Evolutionary conservation across 2,888 invertebrate species (phyloP).

Genomic region (Eristalis pertinax): DNA sequence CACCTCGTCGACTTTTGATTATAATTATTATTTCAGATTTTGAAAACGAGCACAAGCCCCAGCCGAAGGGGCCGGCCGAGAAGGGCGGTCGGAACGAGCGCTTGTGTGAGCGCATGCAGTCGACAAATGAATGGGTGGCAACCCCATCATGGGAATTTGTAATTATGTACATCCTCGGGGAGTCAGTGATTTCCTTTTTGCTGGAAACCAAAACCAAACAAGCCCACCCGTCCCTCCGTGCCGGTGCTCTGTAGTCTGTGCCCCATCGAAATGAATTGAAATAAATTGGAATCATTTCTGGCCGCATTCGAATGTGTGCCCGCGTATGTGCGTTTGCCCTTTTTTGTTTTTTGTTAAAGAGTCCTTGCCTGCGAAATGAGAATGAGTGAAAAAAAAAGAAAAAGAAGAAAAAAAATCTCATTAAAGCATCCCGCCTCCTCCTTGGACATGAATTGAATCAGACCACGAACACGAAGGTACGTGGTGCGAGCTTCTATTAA

Average conservation of each 20-base stretch:
- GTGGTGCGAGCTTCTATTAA: constrained; percentile 62
- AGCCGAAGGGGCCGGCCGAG: neutral
- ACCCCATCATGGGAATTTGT: constrained; percentile 57
- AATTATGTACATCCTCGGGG: constrained; percentile 65
- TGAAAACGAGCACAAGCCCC: constrained; percentile 30
- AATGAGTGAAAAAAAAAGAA: neutral
- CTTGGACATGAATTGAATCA: constrained; percentile 23
- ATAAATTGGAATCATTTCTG: constrained; percentile 57
- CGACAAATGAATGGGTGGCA: constrained; percentile 49
- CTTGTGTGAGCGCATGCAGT: neutral
- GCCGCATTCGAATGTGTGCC: neutral
- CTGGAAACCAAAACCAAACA: constrained; percentile 40
- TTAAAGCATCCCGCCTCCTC: constrained; percentile 45
- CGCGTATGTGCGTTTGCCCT: neutral
- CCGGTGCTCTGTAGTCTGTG: neutral
- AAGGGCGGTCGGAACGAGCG: neutral
- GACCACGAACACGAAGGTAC: constrained; percentile 2
- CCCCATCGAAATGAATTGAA: constrained; percentile 52
- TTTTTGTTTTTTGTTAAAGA: constrained; percentile 15
- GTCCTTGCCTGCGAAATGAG: neutral
- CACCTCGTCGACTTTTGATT: constrained; percentile 31
- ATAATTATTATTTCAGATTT: constrained; percentile 67
- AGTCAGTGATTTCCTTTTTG: constrained; percentile 43
- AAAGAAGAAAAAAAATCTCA: constrained; percentile 42
- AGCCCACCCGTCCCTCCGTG: neutral